Conservation (phyloP, 2,888 invertebrate species). For the Marasmarcha lunaedactyla region DNA sequence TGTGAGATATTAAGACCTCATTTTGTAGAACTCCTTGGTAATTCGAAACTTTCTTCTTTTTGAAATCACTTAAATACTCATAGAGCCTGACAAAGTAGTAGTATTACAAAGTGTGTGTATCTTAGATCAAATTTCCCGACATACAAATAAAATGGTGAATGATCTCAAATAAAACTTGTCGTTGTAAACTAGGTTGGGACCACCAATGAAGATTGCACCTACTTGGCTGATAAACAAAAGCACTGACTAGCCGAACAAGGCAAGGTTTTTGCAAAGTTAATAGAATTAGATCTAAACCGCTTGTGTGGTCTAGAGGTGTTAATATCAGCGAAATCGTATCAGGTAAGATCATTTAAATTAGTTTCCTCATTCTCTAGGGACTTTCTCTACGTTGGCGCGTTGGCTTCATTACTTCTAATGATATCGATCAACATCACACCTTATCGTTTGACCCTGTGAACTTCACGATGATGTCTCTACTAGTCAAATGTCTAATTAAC, state of each 20-base stretch:
- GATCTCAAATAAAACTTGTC: too few species aligned
- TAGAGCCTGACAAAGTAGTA: too few species aligned
- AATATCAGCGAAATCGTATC: slow-evolving; percentile 20
- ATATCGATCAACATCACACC: slow-evolving; percentile 45
- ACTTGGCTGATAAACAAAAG: background rate
- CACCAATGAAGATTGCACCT: too few species aligned
- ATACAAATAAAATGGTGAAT: too few species aligned
- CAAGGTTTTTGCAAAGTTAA: slow-evolving; percentile 4
- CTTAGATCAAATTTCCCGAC: too few species aligned
- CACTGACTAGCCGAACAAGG: background rate
- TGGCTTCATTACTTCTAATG: slow-evolving; percentile 38
- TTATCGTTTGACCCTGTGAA: slow-evolving; percentile 35
- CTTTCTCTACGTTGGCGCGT: slow-evolving; percentile 43
- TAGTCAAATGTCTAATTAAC: slow-evolving; percentile 1
- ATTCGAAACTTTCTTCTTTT: too few species aligned
- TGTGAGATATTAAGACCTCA: too few species aligned
- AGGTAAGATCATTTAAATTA: slow-evolving; percentile 40
- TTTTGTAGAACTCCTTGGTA: too few species aligned
- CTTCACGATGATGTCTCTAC: slow-evolving; percentile 30
- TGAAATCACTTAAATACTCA: too few species aligned
- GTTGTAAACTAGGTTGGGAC: too few species aligned
- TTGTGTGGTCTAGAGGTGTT: slow-evolving; percentile 24
- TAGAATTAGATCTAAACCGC: slow-evolving; percentile 13
- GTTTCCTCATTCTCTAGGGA: slow-evolving; percentile 32
- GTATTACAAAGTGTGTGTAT: too few species aligned